Conservation (phyloP, 1,140 invertebrate species). For the Bombus waltoni region DNA sequence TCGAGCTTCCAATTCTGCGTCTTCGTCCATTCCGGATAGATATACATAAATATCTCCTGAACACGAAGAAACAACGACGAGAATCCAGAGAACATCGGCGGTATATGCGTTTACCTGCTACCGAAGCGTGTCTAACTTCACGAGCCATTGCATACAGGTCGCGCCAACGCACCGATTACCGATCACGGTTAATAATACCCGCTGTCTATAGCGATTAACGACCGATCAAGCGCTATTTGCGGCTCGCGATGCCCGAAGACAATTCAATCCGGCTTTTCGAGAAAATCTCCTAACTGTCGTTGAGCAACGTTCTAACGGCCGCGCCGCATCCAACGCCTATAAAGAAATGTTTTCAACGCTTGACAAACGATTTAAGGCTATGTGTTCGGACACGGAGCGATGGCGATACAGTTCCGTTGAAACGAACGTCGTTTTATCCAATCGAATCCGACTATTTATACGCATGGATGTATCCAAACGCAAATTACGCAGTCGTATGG, state of each 20-base stretch:
- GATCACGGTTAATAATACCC: conserved; percentile 53
- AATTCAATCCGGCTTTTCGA: conserved; percentile 18
- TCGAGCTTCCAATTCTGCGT: conserved; percentile 62
- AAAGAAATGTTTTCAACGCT: neutral
- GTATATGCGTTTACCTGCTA: conserved; percentile 8
- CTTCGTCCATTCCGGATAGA: conserved; percentile 30
- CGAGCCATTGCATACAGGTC: conserved; percentile 34
- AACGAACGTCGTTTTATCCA: no score
- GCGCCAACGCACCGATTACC: conserved; percentile 27
- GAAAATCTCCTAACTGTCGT: neutral
- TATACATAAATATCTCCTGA: conserved; percentile 16
- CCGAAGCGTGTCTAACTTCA: conserved; percentile 30
- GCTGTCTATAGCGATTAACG: conserved; percentile 51
- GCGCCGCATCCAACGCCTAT: neutral
- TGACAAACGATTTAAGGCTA: no score
- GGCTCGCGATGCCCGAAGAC: conserved; percentile 21
- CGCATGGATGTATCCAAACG: neutral
- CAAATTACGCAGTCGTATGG: no score
- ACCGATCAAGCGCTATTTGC: conserved; percentile 38
- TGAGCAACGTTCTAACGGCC: neutral
- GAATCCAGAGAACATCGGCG: neutral
- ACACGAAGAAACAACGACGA: conserved; percentile 31
- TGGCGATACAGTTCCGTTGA: no score
- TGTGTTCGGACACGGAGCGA: no score
- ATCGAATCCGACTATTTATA: no score